Conservation (phyloP, 2,888 invertebrate species). For the Clusia tigrina region DNA sequence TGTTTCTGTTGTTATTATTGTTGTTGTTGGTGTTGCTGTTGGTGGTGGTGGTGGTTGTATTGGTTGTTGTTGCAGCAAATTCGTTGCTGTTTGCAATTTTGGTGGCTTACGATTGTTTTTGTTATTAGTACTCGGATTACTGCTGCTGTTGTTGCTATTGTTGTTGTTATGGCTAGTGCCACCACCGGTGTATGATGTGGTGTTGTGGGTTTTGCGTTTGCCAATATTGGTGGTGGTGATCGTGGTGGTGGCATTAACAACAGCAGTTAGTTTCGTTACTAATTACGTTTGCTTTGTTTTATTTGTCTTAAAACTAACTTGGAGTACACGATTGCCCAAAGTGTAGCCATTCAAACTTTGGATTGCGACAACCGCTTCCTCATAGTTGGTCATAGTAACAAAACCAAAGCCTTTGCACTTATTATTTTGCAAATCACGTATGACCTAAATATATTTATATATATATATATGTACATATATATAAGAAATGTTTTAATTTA, state of each 20-base stretch:
- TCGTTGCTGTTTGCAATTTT: not conserved
- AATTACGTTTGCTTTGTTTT: constrained; percentile 75
- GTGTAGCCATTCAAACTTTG: constrained; percentile 96
- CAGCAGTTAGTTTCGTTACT: constrained; percentile 62
- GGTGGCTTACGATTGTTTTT: constrained; percentile 26
- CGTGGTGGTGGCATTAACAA: constrained; percentile 51
- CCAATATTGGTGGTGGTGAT: constrained; percentile 26
- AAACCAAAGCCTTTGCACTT: constrained; percentile 99
- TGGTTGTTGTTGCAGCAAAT: not conserved
- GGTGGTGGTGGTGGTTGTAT: not conserved
- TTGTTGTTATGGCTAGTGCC: constrained; percentile 6
- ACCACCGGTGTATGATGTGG: not conserved
- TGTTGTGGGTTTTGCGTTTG: not conserved
- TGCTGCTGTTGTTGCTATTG: constrained; percentile 26
- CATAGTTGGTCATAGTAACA: constrained; percentile 98
- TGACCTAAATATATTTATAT: too few species aligned
- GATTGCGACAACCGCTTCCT: constrained; percentile 95
- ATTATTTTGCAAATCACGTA: constrained; percentile 93
- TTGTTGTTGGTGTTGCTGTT: not conserved
- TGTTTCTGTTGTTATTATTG: too few species aligned
- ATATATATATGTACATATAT: too few species aligned
- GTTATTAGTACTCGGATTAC: constrained; percentile 28
- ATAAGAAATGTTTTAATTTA: not conserved
- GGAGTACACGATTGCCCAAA: constrained; percentile 92
- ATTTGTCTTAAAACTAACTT: constrained; percentile 97